Evolutionary conservation across 2,888 invertebrate species (phyloP), one percentile per base, ranked within the genome.

Genomic region (Cerastis leucographa): DNA sequence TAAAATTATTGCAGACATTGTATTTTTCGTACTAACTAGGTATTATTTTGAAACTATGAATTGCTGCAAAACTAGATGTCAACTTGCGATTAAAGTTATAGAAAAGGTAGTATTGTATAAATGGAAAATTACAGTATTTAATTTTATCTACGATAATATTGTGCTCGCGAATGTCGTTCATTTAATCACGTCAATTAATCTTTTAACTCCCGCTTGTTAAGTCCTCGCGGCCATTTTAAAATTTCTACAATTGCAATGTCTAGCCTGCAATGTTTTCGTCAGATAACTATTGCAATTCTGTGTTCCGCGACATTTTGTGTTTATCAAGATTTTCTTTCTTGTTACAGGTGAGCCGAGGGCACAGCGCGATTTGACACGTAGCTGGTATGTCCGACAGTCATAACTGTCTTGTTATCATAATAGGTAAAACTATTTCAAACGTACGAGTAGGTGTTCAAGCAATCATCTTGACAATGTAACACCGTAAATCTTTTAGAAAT

Each of bases 331-430:
- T 84, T 88, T 71, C 82, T 90, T 93, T 68, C 84, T 91, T 93
- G 90, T 94, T 94, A 61, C 93, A 93, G 93, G 94, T 94, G 87
- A 91, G 91, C 81, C 67, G 80, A 81, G 56, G 66, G 65, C 65
- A 78, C 71, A 76, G 35, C 51, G 51, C 46, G 74, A 81, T 70
- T 78, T 81, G 73, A 73, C 73, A 79, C 64, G 72, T 68, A 62
- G 67, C 56, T 77, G 84, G 89, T 87, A 88, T 87, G 82, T 76
- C 69, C 49, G 75, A 65, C 71, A 78, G 74, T 81, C 76, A 80
- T 80, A 85, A 71, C 67, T 72, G 75, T 81, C 77, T 81, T 78
- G 77, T 81, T 88, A 78, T 74, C 81, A 75, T 81, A 83, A 79
- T 74, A 66, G 68, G 61, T 64, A 61, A 51, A 65, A 62, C 35